Evolutionary conservation across 2,113 vertebrate genomes (phyloP).

Genomic region (Suncus etruscus): DNA sequence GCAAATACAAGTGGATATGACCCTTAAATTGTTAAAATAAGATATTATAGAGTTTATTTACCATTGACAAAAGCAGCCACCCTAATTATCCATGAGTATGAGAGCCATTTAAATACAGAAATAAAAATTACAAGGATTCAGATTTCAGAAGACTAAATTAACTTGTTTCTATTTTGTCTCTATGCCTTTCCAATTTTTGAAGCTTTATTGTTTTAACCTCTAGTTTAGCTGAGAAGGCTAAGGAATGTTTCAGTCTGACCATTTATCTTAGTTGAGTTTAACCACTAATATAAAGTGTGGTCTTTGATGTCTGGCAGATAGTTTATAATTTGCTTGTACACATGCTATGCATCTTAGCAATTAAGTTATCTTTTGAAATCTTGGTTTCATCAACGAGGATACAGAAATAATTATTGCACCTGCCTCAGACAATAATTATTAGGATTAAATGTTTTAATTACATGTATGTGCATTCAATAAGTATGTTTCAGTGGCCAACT

Average conservation of each 20-base stretch:
- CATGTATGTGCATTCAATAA: slow-evolving; percentile 12
- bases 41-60: not conserved
- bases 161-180: slow-evolving; percentile 45
- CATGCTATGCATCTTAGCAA: not conserved
- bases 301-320: not conserved
- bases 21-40: not conserved
- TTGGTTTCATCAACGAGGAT: not conserved
- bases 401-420: not conserved
- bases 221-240: not conserved
- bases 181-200: not conserved
- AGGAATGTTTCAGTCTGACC: not conserved
- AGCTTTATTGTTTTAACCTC: not conserved
- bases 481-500: not conserved
- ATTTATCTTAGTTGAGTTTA: slow-evolving; percentile 36
- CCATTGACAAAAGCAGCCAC: not conserved
- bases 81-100: not conserved
- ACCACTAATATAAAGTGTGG: not conserved
- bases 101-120: not conserved
- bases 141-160: slow-evolving; percentile 28
- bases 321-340: not conserved
- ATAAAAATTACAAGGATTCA: not conserved
- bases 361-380: slow-evolving; percentile 54
- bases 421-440: not conserved
- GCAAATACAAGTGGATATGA: not conserved
- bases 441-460: not conserved